These are phyloP conservation scores for Exephanes ischioxanthus DNA, from an alignment of 2,888 invertebrate genomes.

Conservation along the genomic window DNA sequence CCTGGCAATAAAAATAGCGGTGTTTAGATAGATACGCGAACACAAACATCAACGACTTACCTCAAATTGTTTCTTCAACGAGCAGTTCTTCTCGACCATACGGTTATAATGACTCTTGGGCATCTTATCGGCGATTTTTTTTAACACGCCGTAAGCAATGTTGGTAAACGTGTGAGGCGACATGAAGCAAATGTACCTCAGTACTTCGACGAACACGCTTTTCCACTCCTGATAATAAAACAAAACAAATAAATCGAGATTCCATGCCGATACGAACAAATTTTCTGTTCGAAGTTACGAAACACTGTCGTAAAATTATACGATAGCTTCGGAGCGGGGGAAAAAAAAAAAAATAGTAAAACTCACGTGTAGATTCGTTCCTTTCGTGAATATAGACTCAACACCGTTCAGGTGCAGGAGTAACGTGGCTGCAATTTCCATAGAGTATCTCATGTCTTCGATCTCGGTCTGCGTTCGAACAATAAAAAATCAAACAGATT, in stretches of 20 bases:
- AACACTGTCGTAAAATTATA: slow-evolving; percentile 1
- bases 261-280: background rate
- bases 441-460: slow-evolving; percentile 88
- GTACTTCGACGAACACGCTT: slow-evolving; percentile 88
- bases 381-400: slow-evolving; percentile 88
- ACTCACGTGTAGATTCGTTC: slow-evolving; percentile 85
- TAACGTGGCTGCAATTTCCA: slow-evolving; percentile 88
- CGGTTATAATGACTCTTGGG: slow-evolving; percentile 87
- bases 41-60: slow-evolving; percentile 77
- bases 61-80: slow-evolving; percentile 88
- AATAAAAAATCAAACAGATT: slow-evolving; percentile 64
- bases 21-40: background rate
- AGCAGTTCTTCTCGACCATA: slow-evolving; percentile 86
- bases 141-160: slow-evolving; percentile 88
- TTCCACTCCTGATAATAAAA: slow-evolving; percentile 85
- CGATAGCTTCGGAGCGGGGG: background rate
- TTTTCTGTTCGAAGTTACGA: background rate
- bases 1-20: slow-evolving; percentile 81
- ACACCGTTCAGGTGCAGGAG: slow-evolving; percentile 88
- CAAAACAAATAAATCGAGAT: slow-evolving; percentile 4
- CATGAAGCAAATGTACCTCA: slow-evolving; percentile 88
- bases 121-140: slow-evolving; percentile 87
- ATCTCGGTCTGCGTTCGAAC: slow-evolving; percentile 86
- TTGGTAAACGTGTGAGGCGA: slow-evolving; percentile 90
- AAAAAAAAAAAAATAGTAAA: background rate